phyloP scores from a whole-genome alignment of 2,797 vertebrate genomes.

The Pyrocephalus nanus region DNA sequence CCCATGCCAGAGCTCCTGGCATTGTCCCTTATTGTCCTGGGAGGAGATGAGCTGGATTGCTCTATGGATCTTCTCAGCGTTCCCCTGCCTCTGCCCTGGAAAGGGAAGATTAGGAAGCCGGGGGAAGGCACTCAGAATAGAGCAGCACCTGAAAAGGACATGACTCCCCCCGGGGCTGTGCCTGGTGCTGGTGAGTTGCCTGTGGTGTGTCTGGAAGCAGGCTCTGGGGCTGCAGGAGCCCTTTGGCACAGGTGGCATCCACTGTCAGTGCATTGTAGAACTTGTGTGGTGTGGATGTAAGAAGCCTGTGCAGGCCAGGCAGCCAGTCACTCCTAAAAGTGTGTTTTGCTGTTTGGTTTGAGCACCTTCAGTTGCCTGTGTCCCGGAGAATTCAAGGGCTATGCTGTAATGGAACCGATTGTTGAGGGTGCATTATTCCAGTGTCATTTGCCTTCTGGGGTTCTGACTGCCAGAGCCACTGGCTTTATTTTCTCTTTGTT shows the following conservation, averaged over 20 bases:
- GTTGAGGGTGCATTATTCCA: background rate
- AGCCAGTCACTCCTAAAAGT: background rate
- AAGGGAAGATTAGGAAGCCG: background rate
- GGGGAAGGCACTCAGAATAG: no score
- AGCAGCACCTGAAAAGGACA: background rate
- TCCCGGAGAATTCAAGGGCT: background rate
- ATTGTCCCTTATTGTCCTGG: no score
- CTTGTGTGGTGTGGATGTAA: background rate
- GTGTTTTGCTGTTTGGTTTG: background rate
- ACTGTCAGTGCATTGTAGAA: accelerated
- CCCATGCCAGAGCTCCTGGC: background rate
- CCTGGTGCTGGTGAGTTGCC: accelerated
- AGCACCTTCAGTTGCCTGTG: background rate
- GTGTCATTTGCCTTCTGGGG: background rate
- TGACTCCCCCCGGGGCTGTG: accelerated
- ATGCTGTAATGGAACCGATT: background rate
- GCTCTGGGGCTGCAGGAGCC: background rate
- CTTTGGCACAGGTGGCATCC: accelerated
- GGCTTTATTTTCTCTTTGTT: background rate
- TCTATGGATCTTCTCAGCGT: background rate
- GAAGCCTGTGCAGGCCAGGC: background rate
- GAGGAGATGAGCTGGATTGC: background rate
- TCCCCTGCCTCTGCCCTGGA: background rate
- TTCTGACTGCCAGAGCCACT: background rate
- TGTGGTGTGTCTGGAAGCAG: accelerated